A percentile compares a stretch with the other conserved stretches of the same genome.
Conservation (phyloP, 2,797 vertebrate species). For the Ceryle rudis region DNA sequence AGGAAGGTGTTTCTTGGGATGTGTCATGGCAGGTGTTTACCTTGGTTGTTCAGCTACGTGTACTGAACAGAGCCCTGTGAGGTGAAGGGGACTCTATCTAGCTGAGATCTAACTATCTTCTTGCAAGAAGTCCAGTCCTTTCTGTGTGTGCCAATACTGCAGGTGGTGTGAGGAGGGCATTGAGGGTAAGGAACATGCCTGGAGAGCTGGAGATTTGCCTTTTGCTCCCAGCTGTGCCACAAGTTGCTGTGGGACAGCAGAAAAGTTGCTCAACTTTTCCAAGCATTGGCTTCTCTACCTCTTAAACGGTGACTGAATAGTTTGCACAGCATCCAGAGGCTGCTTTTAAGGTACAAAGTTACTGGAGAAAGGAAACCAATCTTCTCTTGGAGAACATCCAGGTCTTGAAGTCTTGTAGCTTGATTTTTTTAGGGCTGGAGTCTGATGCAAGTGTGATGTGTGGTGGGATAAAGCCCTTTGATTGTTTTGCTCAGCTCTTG, state of each 20-base stretch:
- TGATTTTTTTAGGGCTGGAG: neutral
- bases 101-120: neutral
- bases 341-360: neutral
- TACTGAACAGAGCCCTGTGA: rapidly evolving
- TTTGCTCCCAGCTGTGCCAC: neutral
- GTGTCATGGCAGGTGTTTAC: neutral
- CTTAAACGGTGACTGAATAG: neutral
- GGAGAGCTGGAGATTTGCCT: neutral
- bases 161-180: neutral
- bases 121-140: neutral
- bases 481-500: neutral
- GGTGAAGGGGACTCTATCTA: too few relatives aligned
- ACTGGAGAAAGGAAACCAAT: neutral
- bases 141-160: neutral
- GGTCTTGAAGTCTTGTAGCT: neutral
- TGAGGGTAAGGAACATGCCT: neutral
- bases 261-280: neutral
- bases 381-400: neutral
- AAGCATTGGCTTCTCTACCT: neutral
- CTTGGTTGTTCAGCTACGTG: neutral
- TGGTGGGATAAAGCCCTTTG: neutral
- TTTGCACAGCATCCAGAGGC: neutral
- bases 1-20: neutral
- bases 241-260: neutral
- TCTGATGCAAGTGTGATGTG: rapidly evolving